Conservation (phyloP, 30 jellyfish, hydroid and myxozoan genomes). For the Nemopilema nomurai region DNA sequence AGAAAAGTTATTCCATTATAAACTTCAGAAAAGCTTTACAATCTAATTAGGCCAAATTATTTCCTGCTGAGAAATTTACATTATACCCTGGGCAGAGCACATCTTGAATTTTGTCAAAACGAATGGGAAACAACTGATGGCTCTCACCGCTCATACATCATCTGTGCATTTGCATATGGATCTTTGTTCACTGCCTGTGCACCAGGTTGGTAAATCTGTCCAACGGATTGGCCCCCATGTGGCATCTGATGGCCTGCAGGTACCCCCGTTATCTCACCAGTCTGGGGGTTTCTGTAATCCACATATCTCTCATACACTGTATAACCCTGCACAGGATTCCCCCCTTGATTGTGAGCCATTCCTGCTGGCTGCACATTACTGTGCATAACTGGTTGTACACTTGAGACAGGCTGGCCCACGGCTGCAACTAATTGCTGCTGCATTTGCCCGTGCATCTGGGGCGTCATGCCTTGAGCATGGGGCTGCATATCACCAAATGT, state of each 20-base stretch:
- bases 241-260: slow-evolving; percentile 5
- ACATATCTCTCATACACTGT: slow-evolving; percentile 60
- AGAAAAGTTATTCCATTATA: no score
- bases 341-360: background rate
- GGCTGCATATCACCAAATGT: slow-evolving; percentile 11
- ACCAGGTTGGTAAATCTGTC: slow-evolving; percentile 4
- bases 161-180: slow-evolving; percentile 41
- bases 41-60: no score
- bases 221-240: background rate
- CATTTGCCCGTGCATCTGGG: slow-evolving; percentile 19
- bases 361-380: slow-evolving; percentile 25
- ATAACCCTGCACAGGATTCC: slow-evolving; percentile 26
- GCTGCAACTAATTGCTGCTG: slow-evolving; percentile 29
- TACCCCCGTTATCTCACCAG: slow-evolving; percentile 9
- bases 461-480: slow-evolving; percentile 33
- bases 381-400: slow-evolving; percentile 14
- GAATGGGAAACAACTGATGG: no score
- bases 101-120: no score
- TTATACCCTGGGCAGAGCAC: no score
- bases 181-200: slow-evolving; percentile 22
- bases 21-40: no score
- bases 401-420: slow-evolving; percentile 26
- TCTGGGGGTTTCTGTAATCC: slow-evolving; percentile 41
- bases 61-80: no score
- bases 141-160: slow-evolving; percentile 45